phyloP scores from a whole-genome alignment of 2,888 invertebrate species.

The Thymelicus acteon region DNA sequence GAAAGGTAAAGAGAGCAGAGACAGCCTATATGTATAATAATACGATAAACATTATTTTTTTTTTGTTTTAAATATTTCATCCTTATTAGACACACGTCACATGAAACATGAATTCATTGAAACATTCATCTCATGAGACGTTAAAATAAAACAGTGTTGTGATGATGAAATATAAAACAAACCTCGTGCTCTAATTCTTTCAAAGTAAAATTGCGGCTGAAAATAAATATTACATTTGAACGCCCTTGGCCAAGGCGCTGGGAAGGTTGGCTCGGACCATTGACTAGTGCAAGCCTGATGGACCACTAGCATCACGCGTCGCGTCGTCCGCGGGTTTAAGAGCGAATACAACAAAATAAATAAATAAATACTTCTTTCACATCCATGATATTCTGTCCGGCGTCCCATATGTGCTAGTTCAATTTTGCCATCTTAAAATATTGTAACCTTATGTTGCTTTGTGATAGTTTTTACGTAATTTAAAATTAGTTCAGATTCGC shows the following conservation, averaged over 20 bases:
- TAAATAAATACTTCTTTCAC: constrained; percentile 39
- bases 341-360: too few species aligned
- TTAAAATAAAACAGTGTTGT: constrained; percentile 35
- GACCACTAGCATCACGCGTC: constrained; percentile 35
- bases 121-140: constrained; percentile 18
- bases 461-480: too few species aligned
- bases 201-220: constrained; percentile 43
- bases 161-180: constrained; percentile 43
- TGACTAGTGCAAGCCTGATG: constrained; percentile 42
- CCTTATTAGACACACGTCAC: neutral
- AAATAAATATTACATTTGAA: constrained; percentile 48
- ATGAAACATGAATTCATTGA: constrained; percentile 8
- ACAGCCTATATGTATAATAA: too few species aligned
- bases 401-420: neutral
- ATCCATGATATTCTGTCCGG: constrained; percentile 37
- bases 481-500: too few species aligned
- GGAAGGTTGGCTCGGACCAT: constrained; percentile 44
- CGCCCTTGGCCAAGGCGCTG: constrained; percentile 52
- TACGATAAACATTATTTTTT: too few species aligned
- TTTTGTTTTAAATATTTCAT: too few species aligned
- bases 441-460: too few species aligned
- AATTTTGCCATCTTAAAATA: neutral
- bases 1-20: too few species aligned
- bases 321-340: constrained; percentile 17
- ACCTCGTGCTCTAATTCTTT: constrained; percentile 41